Conservation (phyloP, 23 tunicate genomes). For the Trididemnum clinides region DNA sequence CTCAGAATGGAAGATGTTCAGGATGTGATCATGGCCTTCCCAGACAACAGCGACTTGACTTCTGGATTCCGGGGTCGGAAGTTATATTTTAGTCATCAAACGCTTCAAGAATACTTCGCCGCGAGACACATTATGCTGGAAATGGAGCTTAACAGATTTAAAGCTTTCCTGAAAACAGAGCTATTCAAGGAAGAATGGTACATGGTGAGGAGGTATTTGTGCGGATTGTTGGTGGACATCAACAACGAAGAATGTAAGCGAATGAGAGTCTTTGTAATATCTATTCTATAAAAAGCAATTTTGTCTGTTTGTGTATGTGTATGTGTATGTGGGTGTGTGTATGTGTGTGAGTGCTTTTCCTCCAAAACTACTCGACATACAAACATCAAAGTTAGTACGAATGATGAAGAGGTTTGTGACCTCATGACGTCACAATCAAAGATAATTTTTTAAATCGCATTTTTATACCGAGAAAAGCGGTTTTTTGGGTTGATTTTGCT, state of each 20-base stretch:
- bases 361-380: too few relatives aligned
- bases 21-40: neutral
- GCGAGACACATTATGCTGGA: conserved; percentile 1
- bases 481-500: too few relatives aligned
- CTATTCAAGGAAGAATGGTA: conserved; percentile 8
- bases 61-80: neutral
- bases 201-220: conserved; percentile 32
- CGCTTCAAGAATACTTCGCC: conserved; percentile 41
- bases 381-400: too few relatives aligned
- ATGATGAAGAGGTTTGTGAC: too few relatives aligned
- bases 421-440: too few relatives aligned
- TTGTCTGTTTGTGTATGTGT: too few relatives aligned
- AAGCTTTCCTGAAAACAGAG: neutral
- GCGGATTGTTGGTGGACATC: conserved; percentile 38
- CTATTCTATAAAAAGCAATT: too few relatives aligned
- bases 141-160: conserved; percentile 4
- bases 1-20: neutral
- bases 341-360: too few relatives aligned
- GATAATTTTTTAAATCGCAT: too few relatives aligned
- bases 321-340: too few relatives aligned
- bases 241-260: conserved; percentile 3
- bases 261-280: too few relatives aligned
- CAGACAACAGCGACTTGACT: neutral
- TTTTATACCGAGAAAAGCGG: too few relatives aligned
- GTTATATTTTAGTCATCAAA: conserved; percentile 18